Base-by-base conservation (phyloP, 2,113 vertebrate genomes). In the Coturnix japonica region DNA sequence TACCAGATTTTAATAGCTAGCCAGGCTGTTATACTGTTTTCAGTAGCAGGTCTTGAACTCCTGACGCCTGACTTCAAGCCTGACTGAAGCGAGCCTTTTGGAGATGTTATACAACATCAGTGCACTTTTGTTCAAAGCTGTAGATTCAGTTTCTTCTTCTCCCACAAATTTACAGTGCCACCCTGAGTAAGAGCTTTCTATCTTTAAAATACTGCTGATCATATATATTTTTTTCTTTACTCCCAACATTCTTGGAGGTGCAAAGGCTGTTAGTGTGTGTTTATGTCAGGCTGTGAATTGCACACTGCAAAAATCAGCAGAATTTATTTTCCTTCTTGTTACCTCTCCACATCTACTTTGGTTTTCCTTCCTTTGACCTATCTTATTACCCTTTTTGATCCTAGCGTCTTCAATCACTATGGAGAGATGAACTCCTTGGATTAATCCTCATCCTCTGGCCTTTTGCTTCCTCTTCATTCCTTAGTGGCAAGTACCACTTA, bases 201-300 rank as follows among this genome's bases (percentile, higher is more conserved):
- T 54, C 72, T 86, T 86, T 85, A 77, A 87, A 89, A 76, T 60
- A 79, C 70, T 94, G 86, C 80, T 93, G 90, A 75, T 51, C 22
- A 43, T 54, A 65, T 60, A 2, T 54, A 33, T 87, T 63, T 54
- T 26, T 66, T 54, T 26, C 33, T 85, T 93, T 89, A 53, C 23
- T 61, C 33, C 87, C 89, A 70, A 49, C 41, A 54, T 79, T 92
- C 63, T 92, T 28, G 0, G 1, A 54, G 43, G 66, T 41, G 31
- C 67, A 70, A 9, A 6, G 59, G 49, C 49, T 81, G 70, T 93
- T 95, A 91, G 61, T 30, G 28, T n/a, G 59, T 85, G 41, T 93
- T 94, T 94, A 61, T 76, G 46, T 61, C 21, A 72, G 53, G 22
- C 63, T 88, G 43, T 17, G 44, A 91, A 84, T 53, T 75, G 49